A percentile compares a stretch with the other conserved stretches of the same genome.
phyloP scores from a whole-genome alignment of 2,797 vertebrate species.

The Gila robusta region DNA sequence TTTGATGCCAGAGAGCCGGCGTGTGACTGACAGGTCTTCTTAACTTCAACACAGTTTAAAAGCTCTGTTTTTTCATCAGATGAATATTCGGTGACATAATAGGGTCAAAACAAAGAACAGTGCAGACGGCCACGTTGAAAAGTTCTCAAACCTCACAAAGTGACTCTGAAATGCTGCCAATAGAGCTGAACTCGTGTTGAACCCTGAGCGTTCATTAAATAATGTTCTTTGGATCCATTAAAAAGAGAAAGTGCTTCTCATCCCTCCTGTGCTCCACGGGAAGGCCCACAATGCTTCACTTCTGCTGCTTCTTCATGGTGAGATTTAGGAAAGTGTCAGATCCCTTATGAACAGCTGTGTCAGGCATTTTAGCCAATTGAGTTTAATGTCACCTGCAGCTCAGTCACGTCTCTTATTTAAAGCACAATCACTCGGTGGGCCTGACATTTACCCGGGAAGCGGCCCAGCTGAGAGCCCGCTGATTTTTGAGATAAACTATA shows the following conservation, averaged over 20 bases:
- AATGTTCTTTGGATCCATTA: neutral
- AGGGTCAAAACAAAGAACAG: conserved; percentile 63
- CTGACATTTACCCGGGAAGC: conserved; percentile 71
- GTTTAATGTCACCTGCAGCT: conserved; percentile 58
- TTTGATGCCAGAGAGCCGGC: neutral
- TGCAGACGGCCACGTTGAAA: neutral
- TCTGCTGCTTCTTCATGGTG: conserved; percentile 15
- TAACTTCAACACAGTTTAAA: conserved; percentile 71
- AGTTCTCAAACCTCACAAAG: conserved; percentile 9
- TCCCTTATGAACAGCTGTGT: conserved; percentile 32
- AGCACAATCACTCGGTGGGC: conserved; percentile 66
- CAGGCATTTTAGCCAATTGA: conserved; percentile 12
- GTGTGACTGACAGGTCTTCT: conserved; percentile 66
- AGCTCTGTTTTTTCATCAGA: conserved; percentile 71
- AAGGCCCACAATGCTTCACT: neutral
- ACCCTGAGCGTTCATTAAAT: neutral
- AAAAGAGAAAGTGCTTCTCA: conserved; percentile 5
- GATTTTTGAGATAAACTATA: conserved; percentile 61
- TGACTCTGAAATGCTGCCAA: neutral
- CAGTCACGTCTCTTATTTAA: conserved; percentile 66
- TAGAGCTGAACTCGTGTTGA: conserved; percentile 5
- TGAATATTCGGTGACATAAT: conserved; percentile 74
- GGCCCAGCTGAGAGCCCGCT: conserved; percentile 62
- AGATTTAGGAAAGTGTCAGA: neutral
- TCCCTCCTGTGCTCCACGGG: neutral